Evolutionary conservation across 2,888 invertebrate species (phyloP).

Genomic region (Polylopha cassiicola): DNA sequence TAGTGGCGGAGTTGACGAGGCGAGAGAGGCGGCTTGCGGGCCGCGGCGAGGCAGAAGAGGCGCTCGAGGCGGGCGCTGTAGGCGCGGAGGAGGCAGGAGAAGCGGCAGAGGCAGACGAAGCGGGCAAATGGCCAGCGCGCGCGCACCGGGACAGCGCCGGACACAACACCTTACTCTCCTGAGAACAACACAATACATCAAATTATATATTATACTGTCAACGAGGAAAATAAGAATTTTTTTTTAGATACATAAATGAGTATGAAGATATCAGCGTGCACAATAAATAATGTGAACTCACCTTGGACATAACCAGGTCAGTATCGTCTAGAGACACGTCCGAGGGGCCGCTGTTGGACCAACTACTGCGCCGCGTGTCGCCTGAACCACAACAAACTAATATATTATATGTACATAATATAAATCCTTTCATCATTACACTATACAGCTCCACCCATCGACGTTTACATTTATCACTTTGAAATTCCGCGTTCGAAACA

Average conservation of each 20-base stretch:
- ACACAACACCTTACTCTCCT: slow-evolving; percentile 39
- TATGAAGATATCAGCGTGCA: background rate
- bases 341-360: slow-evolving; percentile 62
- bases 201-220: too few relatives aligned
- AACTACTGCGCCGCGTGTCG: slow-evolving; percentile 57
- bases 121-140: slow-evolving; percentile 32
- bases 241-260: too few relatives aligned
- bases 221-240: too few relatives aligned
- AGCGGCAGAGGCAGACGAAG: slow-evolving; percentile 6
- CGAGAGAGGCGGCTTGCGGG: slow-evolving; percentile 18
- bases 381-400: too few relatives aligned
- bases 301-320: slow-evolving; percentile 64
- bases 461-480: too few relatives aligned
- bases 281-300: slow-evolving; percentile 24
- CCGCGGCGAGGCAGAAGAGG: slow-evolving; percentile 22
- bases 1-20: slow-evolving; percentile 17
- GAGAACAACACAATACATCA: background rate
- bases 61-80: slow-evolving; percentile 6
- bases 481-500: too few relatives aligned
- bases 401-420: too few relatives aligned
- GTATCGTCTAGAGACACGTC: slow-evolving; percentile 66
- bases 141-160: slow-evolving; percentile 43
- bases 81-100: slow-evolving; percentile 21
- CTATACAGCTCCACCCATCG: too few relatives aligned
- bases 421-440: too few relatives aligned